These are phyloP conservation scores for Chrysemys picta DNA, from an alignment of 2,113 vertebrate genomes.

Conservation along the genomic window DNA sequence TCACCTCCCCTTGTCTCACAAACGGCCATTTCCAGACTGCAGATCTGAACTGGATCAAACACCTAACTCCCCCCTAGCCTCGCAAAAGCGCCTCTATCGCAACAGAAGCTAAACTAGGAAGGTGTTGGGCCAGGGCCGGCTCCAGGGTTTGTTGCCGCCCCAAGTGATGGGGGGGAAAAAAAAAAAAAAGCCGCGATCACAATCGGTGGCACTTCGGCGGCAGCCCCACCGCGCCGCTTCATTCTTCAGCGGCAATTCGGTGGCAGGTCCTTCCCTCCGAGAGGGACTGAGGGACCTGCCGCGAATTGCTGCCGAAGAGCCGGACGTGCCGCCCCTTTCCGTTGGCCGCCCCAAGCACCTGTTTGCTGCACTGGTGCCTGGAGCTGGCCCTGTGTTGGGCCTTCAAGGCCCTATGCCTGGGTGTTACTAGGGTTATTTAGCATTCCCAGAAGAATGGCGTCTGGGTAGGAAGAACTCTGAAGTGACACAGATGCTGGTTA, in stretches of 20 bases:
- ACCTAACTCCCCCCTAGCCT: neutral
- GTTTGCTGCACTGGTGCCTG: too few relatives aligned
- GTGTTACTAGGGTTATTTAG: neutral
- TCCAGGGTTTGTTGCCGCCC: too few relatives aligned
- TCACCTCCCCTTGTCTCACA: neutral
- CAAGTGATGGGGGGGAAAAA: too few relatives aligned
- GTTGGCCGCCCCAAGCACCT: too few relatives aligned
- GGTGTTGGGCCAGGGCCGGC: neutral
- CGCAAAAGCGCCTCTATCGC: neutral
- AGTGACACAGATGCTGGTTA: neutral
- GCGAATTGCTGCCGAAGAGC: too few relatives aligned
- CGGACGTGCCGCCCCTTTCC: too few relatives aligned
- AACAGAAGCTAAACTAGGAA: neutral
- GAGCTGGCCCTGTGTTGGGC: neutral
- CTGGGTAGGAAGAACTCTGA: neutral
- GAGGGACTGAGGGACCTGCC: too few relatives aligned
- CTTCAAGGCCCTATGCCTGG: neutral
- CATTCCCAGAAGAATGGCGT: neutral
- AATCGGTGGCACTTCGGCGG: too few relatives aligned
- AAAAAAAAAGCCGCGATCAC: too few relatives aligned
- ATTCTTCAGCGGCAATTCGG: too few relatives aligned
- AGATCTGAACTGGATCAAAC: neutral
- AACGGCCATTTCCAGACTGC: neutral
- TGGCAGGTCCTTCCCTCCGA: too few relatives aligned
- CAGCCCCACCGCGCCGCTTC: too few relatives aligned